These are phyloP conservation scores for Pangasianodon gigas DNA, from an alignment of 2,113 vertebrate genomes.

Conservation along the genomic window DNA sequence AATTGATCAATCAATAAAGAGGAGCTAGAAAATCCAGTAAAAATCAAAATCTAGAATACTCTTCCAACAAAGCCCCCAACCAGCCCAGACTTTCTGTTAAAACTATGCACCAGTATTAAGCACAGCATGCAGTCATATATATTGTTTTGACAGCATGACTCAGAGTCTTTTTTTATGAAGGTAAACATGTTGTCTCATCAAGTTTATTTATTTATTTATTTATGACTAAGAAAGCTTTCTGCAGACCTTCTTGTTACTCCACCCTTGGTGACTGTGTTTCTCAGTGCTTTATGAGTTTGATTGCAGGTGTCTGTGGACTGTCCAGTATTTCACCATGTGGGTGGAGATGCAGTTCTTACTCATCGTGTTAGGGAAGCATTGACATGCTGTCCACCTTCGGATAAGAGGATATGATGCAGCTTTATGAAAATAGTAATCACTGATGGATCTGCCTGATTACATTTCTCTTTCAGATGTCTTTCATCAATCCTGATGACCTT, in stretches of 20 bases:
- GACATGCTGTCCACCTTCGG: not conserved
- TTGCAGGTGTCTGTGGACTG: conserved; percentile 29
- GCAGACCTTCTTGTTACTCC: not conserved
- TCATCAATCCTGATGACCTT: conserved; percentile 14
- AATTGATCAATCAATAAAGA: not conserved
- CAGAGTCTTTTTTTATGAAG: not conserved
- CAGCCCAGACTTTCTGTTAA: not conserved
- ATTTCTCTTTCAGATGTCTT: conserved; percentile 13
- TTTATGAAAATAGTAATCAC: conserved; percentile 9
- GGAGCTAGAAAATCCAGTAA: not conserved
- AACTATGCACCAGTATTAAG: not conserved
- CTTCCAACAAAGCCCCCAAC: not conserved
- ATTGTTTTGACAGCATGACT: not conserved
- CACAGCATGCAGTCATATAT: not conserved
- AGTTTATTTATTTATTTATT: not conserved
- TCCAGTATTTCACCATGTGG: conserved; percentile 36
- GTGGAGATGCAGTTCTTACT: conserved; percentile 40
- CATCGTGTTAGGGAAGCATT: conserved; percentile 12
- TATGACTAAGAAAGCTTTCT: not conserved
- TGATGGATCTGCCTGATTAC: not conserved
- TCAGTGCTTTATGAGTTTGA: conserved; percentile 13
- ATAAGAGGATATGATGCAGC: not conserved
- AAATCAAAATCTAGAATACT: not conserved
- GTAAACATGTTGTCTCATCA: not conserved
- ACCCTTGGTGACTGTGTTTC: not conserved